Base-by-base conservation (phyloP, 2,797 vertebrate genomes). In the Phaenicophaeus curvirostris region DNA sequence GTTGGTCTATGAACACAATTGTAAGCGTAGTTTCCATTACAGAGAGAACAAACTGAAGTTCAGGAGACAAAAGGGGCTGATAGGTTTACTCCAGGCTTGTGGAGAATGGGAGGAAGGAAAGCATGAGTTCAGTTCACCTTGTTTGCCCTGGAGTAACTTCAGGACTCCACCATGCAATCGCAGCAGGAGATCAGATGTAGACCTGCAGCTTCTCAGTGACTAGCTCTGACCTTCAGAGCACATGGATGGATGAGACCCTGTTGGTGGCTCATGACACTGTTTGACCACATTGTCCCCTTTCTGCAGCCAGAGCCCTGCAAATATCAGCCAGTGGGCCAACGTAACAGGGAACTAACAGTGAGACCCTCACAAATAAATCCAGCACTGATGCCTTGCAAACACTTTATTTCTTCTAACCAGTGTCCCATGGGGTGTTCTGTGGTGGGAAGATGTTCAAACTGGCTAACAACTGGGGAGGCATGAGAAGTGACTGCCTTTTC, bases 401-500 rank as follows among this genome's bases (percentile, higher is more conserved):
- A 10, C 46, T 58, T 72, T 37, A 27, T 79, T 90, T 92, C 48
- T 90, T 13, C 53, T 48, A 25, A 59, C 8, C 50, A 27, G 31
- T 42, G 10, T 88, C 61, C 37, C 30, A 8, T 1, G 16, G 30
- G 35, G 24, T 78, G 16, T 39, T 90, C 24, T 63, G 30, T 62
- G 6, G 9, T 51, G 33, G 92, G 68, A 89, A 77, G 46, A 33
- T 57, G 25, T 67, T 88, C 55, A 67, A 33, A 35, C 33, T 83
- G 53, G 54, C 74, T 90, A 96, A 21, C n/a, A 77, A 27, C 77
- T 95, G 68, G 48, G 41, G 61, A 89, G 14, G 35, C 53, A 58
- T 28, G 21, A 91, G 66, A 81, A 61, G 66, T 62, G 58, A 55
- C 53, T 95, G 90, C 30, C 59, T 87, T 87, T 90, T 87, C 78